A percentile compares a stretch with the other conserved stretches of the same genome.
These are phyloP conservation scores for Drosophila subsilvestris DNA, from an alignment of 2,888 invertebrate genomes.

Conservation along the genomic window DNA sequence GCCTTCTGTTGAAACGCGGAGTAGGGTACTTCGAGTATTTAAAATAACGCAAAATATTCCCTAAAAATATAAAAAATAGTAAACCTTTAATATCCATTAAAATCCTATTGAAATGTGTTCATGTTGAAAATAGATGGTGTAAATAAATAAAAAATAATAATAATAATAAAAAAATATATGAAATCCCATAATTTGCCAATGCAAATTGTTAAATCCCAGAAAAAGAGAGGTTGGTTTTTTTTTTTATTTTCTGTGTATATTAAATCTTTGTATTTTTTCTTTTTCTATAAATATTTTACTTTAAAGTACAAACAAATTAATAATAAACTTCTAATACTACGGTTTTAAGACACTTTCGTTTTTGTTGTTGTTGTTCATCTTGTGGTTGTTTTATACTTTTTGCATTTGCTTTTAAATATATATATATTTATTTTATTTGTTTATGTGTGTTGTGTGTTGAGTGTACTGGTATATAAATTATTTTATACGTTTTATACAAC, in stretches of 20 bases:
- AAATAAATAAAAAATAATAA: no score
- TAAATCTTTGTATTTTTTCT: constrained; percentile 78
- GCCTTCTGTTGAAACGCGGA: no score
- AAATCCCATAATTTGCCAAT: neutral
- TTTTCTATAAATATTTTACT: constrained; percentile 80
- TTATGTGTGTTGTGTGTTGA: constrained; percentile 57
- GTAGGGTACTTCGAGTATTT: no score
- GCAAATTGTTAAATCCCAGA: neutral
- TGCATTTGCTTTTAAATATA: constrained; percentile 63
- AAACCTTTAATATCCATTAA: no score
- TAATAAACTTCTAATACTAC: constrained; percentile 82
- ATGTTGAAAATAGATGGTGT: no score
- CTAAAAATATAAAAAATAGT: no score
- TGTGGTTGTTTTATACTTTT: constrained; percentile 57
- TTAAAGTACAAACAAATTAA: constrained; percentile 82
- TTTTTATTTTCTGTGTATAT: constrained; percentile 74
- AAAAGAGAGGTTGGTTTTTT: neutral
- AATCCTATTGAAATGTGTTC: no score
- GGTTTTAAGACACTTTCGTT: constrained; percentile 83
- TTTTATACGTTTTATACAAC: constrained; percentile 62
- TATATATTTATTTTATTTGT: constrained; percentile 49
- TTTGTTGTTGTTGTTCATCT: constrained; percentile 67
- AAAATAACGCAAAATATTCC: no score
- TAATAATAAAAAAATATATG: no score
- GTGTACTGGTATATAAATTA: constrained; percentile 59